Conservation (phyloP, 2,888 invertebrate species). For the Molanna angustata region DNA sequence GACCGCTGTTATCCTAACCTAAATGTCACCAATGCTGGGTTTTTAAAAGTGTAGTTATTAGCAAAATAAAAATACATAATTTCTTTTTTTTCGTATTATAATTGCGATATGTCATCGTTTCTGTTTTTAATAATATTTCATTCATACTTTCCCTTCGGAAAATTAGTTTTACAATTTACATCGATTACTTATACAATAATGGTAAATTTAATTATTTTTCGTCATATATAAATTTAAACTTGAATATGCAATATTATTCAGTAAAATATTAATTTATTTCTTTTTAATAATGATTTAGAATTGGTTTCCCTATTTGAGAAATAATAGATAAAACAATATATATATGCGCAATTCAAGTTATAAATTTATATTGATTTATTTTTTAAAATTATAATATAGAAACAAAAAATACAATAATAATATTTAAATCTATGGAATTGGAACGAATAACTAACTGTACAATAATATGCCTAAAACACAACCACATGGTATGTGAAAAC, state of each 20-base stretch:
- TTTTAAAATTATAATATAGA: background rate
- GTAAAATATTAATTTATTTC: background rate
- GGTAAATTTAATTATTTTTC: constrained; percentile 15
- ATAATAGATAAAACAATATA: constrained; percentile 7
- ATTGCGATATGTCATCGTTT: constrained; percentile 34
- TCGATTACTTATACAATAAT: constrained; percentile 25
- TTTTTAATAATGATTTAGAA: background rate
- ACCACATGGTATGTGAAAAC: constrained; percentile 20
- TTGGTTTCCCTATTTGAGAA: constrained; percentile 4
- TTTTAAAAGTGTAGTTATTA: background rate
- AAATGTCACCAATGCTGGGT: too few relatives aligned
- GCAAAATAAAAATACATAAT: constrained; percentile 25
- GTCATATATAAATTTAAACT: background rate
- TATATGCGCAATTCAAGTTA: background rate
- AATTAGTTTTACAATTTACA: constrained; percentile 31
- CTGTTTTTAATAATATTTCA: constrained; percentile 20
- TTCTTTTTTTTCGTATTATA: constrained; percentile 30
- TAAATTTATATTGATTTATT: too few relatives aligned
- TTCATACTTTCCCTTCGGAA: constrained; percentile 15
- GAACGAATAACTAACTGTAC: constrained; percentile 15
- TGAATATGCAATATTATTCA: background rate
- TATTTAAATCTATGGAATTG: constrained; percentile 8
- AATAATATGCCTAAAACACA: constrained; percentile 12
- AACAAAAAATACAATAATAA: background rate
- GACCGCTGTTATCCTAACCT: too few relatives aligned